Base-by-base conservation (phyloP, 2,113 vertebrate species). In the Cygnus atratus region DNA sequence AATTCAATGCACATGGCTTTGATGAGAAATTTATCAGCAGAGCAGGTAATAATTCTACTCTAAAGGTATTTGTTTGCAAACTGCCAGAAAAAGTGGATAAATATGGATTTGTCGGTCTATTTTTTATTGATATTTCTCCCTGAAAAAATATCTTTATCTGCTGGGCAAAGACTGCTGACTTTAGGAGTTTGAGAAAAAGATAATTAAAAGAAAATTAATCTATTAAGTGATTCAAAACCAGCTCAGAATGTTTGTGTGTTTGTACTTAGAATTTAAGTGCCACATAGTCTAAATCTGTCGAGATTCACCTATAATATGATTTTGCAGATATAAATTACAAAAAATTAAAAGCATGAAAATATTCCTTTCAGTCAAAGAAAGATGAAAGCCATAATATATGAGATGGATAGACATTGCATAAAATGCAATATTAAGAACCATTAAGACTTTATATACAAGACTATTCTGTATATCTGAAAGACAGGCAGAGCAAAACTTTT, bases 1-100 rank as follows among this genome's bases (percentile, higher is more conserved):
- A 54, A 93, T 92, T 95, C 85, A 68, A 90, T 97, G 92, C 84
- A 52, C 59, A 83, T 21, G 44, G 43, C 61, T 93, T 91, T 79
- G 83, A 77, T 93, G 48, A 82, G 72, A 87, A 93, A 90, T 84
- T 87, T 76, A 78, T 58, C 82, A 94, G 76, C 44, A 82, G 70
- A 87, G 61, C 62, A 92, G 48, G 52, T 57, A 94, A 81, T 77
- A 62, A 92, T 79, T 54, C 61, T 28, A 55, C 79, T 83, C 33
- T 33, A 87, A 79, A 92, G 26, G 21, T 37, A 75, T 83, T 91
- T 85, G 65, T 85, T 93, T 87, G 55, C 46, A 88, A 82, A 46
- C 62, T 83, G 58, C 31, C 84, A 78, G 46, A 93, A 61, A 59
- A 76, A 92, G 59, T 66, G 70, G 67, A 70, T 7, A 22, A 94